Conservation (phyloP, 1,140 invertebrate genomes). For the Drosophila persimilis region DNA sequence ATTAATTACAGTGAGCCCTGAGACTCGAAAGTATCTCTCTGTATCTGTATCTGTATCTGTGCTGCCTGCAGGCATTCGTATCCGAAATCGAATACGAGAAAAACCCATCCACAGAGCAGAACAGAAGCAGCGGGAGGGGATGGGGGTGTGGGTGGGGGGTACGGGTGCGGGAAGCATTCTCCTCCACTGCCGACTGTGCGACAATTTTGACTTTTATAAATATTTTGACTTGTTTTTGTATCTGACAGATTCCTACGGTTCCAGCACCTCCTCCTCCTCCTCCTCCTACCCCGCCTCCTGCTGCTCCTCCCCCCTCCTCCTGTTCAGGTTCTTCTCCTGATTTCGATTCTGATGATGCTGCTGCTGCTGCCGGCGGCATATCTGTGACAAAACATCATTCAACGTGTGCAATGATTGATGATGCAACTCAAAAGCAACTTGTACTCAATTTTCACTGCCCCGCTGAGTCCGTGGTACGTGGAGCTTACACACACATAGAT, state of each 20-base stretch:
- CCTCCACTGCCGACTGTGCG: conserved; percentile 46
- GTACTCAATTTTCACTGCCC: conserved; percentile 78
- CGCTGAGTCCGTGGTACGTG: conserved; percentile 48
- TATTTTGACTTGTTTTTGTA: conserved; percentile 74
- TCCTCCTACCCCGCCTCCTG: neutral
- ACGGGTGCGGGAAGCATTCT: neutral
- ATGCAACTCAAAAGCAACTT: conserved; percentile 78
- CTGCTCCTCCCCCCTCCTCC: neutral
- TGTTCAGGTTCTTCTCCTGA: conserved; percentile 21
- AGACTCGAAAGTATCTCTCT: conserved; percentile 38
- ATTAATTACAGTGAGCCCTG: conserved; percentile 72
- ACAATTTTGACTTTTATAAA: conserved; percentile 82
- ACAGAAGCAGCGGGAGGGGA: neutral
- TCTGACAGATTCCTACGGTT: conserved; percentile 36
- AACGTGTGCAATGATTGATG: conserved; percentile 81
- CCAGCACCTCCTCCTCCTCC: neutral
- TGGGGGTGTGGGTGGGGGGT: no score
- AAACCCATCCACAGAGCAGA: conserved; percentile 12
- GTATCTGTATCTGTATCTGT: conserved; percentile 25
- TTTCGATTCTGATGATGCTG: conserved; percentile 35
- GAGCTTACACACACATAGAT: conserved; percentile 26
- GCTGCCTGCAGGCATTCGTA: conserved; percentile 40
- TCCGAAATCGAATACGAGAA: conserved; percentile 71
- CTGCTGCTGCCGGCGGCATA: conserved; percentile 54
- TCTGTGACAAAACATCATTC: conserved; percentile 81